Base-by-base conservation (phyloP, 2,797 vertebrate species). In the Sparidentex hasta region DNA sequence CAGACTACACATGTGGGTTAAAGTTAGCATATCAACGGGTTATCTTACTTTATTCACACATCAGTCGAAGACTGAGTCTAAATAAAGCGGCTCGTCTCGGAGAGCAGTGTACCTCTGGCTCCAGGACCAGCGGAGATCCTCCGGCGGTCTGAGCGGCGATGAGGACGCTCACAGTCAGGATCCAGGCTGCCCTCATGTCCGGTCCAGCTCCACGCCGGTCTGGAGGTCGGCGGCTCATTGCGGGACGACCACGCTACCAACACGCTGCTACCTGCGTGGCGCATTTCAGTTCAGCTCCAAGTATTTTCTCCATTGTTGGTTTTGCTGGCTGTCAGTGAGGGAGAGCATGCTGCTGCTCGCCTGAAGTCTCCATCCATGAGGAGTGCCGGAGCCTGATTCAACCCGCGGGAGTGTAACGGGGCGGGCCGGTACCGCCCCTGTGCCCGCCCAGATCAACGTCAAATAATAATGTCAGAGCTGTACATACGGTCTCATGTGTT, bases 91-190 rank as follows among this genome's bases (percentile, higher is more conserved):
- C 46, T 20, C 1, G 6, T 0, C 4, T 12, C 1, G 33, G 29
- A 38, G 11, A 38, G 56, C 1, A 12, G 38, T 38, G 38, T 87
- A 94, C 93, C 93, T 90, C 71, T 0, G 90, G 88, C 38, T 91
- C 83, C 59, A 67, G 29, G 12, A 21, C 8, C 80, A 83, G 80
- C 76, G 92, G 82, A 0, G 90, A 67, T 38, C 78, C 87, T 1
- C 17, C 51, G 27, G 72, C 57, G 0, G 67, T 1, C 18, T 3
- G 71, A 0, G 85, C 66, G 57, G 23, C 43, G 65, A 89, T 7
- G 75, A 92, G 71, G 7, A 67, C 25, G 7, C 14, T 48, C 29
- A 84, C 56, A 0, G 78, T 14, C 72, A 90, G 73, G 84, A 91
- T 38, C 88, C 90, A 92, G 55, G 52, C 21, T 1, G 70, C 38